Conservation (phyloP, 2,797 vertebrate species). For the Urosaurus nigricauda region DNA sequence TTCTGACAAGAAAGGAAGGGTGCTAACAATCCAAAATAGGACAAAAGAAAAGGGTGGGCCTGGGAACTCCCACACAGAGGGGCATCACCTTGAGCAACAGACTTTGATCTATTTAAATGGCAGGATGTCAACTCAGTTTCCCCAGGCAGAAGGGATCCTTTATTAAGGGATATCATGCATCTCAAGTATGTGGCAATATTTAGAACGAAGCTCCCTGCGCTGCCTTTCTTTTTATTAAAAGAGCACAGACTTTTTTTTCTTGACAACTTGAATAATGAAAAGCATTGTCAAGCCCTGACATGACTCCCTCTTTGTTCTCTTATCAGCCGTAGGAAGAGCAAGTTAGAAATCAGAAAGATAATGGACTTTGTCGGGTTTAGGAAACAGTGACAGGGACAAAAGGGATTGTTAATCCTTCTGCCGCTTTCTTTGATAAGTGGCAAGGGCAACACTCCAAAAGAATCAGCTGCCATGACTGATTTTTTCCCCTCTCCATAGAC, state of each 20-base stretch:
- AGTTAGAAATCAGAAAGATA: neutral
- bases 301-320: neutral
- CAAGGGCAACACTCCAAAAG: neutral
- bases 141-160: neutral
- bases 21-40: neutral
- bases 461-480: neutral
- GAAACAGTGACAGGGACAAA: neutral
- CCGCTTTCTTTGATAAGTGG: neutral
- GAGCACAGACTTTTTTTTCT: neutral
- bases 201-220: neutral
- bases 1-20: neutral
- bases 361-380: neutral
- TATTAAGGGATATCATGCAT: neutral
- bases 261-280: slow-evolving; percentile 15
- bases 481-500: neutral
- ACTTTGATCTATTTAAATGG: neutral
- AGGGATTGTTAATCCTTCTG: neutral
- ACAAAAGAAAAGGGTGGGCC: neutral
- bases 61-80: neutral
- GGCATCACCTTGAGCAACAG: neutral
- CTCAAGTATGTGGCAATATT: neutral
- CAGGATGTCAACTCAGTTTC: neutral
- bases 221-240: neutral
- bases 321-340: neutral
- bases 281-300: neutral